Base-by-base conservation (phyloP, 2,888 invertebrate species). In the Sarcophaga subvicina region DNA sequence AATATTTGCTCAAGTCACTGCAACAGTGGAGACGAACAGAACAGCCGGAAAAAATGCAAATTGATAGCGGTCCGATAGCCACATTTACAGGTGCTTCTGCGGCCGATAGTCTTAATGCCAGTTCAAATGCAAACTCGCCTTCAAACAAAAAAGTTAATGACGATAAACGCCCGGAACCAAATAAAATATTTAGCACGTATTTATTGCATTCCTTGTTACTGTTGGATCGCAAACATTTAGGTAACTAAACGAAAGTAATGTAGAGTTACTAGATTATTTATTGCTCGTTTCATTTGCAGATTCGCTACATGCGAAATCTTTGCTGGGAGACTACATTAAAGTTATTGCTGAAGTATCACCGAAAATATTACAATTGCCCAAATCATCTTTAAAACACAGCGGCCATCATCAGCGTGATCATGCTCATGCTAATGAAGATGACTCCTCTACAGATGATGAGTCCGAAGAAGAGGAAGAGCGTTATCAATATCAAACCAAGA, bases 1-100 rank as follows among this genome's bases (percentile, higher is more conserved):
- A 94, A 2, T 90, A 94, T 45, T 91, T 95, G 0, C 89, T 95
- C 67, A 92, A 93, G 60, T 94, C 94, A 80, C 89, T 95, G 63
- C 93, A 94, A 54, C 88, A 66, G 62, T 71, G 75, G n/a, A 86
- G 80, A 60, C 80, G 69, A 0, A 62, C 83, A 20, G 62, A 83
- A 14, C 90, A 93, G 8, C 63, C 54, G 0, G 90, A 88, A 14
- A 89, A 84, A 83, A 90, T 88, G 89, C 89, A 89, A 84, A 89
- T 89, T 54, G 90, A 89, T 73, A 88, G 70, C 49, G 60, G 14
- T 75, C 86, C 22, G 78, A 71, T 20, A n/a, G 47, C 69, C n/a
- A 88, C 83, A 10, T 81, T 85, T 72, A 88, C 85, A 3, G 82
- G 87, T 4, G 87, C 83, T 2, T 85, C 86, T 37, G 45, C 59